Base-by-base conservation (phyloP, 2,888 invertebrate genomes). In the Crocallis elinguaria region DNA sequence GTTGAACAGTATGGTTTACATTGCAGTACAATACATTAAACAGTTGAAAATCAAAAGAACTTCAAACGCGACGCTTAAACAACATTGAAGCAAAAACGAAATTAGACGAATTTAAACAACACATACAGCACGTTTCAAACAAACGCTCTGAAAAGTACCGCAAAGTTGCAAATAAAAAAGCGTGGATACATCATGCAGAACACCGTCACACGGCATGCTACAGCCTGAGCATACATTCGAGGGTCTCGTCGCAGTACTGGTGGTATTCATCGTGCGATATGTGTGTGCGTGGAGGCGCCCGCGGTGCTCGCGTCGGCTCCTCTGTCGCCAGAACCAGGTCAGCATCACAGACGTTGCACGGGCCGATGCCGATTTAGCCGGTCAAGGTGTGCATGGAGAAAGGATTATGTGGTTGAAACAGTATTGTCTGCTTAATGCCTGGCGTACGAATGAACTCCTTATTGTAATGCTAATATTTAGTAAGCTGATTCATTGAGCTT, bases 261-360 rank as follows among this genome's bases (percentile, higher is more conserved):
- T 95, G 95, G 86, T 95, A 95, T 86, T 96, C 96, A 87, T 95
- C 94, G 84, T 94, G 93, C 48, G 95, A 94, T 78, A 94, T 93
- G 74, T 84, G 86, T 37, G 92, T 82, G 71, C 92, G 88, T 36
- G 91, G 92, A 64, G 92, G 92, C 54, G 91, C 91, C 13, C 92
- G 82, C 16, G 88, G 88, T 54, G 91, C 91, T 14, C 92, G 82
- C 16, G 88, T 87, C 52, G 89, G 85, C 49, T 77, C 84, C 60
- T 81, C 83, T 71, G 80, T 36, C 44, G 17, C 27, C 42, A 37
- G 11, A 19, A 19, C 6, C 36, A 23, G 23, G 37, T 14, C 36
- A 16, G 0, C 33, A 16, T 9, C 25, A 32, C 11, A 7, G 67
- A 63, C 57, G 50, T 48, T 57, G 57, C 66, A 72, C 70, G 49